phyloP scores from a whole-genome alignment of 1,140 invertebrate species.

The Aphidius ervi region DNA sequence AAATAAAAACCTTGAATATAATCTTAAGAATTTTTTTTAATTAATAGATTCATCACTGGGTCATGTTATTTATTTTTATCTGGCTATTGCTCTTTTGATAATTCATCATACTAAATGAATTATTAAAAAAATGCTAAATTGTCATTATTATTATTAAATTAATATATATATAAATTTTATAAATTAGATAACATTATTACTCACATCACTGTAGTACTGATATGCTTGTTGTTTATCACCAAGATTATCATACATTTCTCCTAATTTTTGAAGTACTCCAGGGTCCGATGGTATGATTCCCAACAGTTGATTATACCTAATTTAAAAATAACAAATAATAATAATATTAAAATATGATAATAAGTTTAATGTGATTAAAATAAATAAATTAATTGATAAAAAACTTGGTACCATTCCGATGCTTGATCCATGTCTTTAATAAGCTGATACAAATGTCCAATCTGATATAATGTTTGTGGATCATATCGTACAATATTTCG shows the following conservation, averaged over 20 bases:
- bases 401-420: constrained; percentile 58
- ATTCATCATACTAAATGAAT: background rate
- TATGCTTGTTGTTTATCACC: constrained; percentile 90
- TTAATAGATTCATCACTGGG: no score
- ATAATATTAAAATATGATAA: background rate
- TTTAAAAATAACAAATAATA: constrained; percentile 11
- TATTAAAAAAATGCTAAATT: constrained; percentile 13
- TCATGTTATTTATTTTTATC: no score
- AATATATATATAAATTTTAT: constrained; percentile 16
- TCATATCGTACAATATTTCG: constrained; percentile 72
- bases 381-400: constrained; percentile 13
- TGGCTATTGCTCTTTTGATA: no score
- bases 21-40: no score
- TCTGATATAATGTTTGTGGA: constrained; percentile 82
- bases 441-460: constrained; percentile 77
- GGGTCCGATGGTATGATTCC: constrained; percentile 83
- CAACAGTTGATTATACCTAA: constrained; percentile 79
- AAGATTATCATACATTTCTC: constrained; percentile 77
- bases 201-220: constrained; percentile 86
- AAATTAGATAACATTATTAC: constrained; percentile 27
- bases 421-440: constrained; percentile 74
- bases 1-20: no score
- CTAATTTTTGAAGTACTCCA: constrained; percentile 75
- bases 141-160: constrained; percentile 1
- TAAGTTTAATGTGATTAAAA: background rate